Evolutionary conservation across 1,140 invertebrate genomes (phyloP).

Genomic region (Heliconius himera): DNA sequence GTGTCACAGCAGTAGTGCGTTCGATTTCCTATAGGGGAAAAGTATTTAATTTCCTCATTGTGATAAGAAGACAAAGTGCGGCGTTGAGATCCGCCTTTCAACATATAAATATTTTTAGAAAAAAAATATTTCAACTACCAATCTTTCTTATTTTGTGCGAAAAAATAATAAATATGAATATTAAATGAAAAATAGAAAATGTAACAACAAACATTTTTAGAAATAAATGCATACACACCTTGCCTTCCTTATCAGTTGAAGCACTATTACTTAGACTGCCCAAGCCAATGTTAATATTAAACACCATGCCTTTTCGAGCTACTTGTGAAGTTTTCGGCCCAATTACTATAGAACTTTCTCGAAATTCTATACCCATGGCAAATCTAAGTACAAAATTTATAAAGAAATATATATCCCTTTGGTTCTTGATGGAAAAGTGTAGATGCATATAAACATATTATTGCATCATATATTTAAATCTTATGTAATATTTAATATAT

Average conservation of each 20-base stretch:
- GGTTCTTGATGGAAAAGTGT: not conserved
- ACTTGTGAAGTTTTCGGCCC: slow-evolving; percentile 92
- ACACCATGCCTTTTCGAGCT: slow-evolving; percentile 98
- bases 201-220: not conserved
- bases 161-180: too few species aligned
- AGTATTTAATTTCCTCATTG: too few species aligned
- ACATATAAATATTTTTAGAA: too few species aligned
- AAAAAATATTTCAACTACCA: too few species aligned
- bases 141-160: too few species aligned
- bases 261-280: slow-evolving; percentile 93
- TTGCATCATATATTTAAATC: slow-evolving; percentile 2
- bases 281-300: slow-evolving; percentile 97
- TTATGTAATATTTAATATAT: not conserved
- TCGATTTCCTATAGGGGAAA: too few species aligned
- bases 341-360: slow-evolving; percentile 96
- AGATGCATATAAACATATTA: not conserved
- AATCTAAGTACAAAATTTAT: slow-evolving; percentile 81
- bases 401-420: not conserved
- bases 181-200: not conserved
- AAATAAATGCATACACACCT: slow-evolving; percentile 70
- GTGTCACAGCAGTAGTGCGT: too few species aligned
- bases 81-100: too few species aligned
- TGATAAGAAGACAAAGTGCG: too few species aligned
- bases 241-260: slow-evolving; percentile 92
- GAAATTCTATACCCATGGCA: slow-evolving; percentile 98